phyloP scores from a whole-genome alignment of 2,113 vertebrate species.

The Melanostigma gelatinosum region DNA sequence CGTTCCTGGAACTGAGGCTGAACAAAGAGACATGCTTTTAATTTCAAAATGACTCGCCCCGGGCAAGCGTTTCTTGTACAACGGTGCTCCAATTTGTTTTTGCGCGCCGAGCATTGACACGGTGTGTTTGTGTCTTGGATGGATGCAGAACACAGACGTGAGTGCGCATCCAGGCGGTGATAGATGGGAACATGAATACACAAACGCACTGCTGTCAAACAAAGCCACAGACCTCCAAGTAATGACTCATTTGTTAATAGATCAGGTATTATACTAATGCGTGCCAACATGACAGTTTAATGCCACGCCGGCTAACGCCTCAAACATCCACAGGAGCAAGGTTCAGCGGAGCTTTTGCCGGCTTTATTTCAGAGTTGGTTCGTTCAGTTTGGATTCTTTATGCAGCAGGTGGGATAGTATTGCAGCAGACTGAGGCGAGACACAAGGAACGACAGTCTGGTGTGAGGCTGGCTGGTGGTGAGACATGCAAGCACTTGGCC shows the following conservation, averaged over 20 bases:
- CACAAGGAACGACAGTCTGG: conserved; percentile 18
- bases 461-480: conserved; percentile 37
- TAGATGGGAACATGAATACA: conserved; percentile 47
- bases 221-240: conserved; percentile 38
- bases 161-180: conserved; percentile 44
- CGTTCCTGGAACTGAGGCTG: conserved; percentile 57
- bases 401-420: conserved; percentile 37
- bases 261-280: conserved; percentile 49
- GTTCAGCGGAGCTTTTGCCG: conserved; percentile 8
- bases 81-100: conserved; percentile 71
- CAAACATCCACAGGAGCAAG: background rate
- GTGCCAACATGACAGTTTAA: conserved; percentile 31
- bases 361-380: conserved; percentile 24
- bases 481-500: conserved; percentile 42
- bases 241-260: conserved; percentile 57
- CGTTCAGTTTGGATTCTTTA: conserved; percentile 33
- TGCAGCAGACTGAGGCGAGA: conserved; percentile 36
- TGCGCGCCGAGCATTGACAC: conserved; percentile 55
- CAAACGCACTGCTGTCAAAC: conserved; percentile 50
- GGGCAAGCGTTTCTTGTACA: conserved; percentile 66
- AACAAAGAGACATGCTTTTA: conserved; percentile 76
- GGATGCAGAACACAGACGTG: conserved; percentile 61
- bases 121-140: conserved; percentile 65
- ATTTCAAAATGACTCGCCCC: conserved; percentile 74
- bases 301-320: conserved; percentile 20